A percentile compares a stretch with the other conserved stretches of the same genome.
These are phyloP conservation scores for Triplophysa rosa DNA, from an alignment of 2,113 vertebrate genomes.

Conservation along the genomic window DNA sequence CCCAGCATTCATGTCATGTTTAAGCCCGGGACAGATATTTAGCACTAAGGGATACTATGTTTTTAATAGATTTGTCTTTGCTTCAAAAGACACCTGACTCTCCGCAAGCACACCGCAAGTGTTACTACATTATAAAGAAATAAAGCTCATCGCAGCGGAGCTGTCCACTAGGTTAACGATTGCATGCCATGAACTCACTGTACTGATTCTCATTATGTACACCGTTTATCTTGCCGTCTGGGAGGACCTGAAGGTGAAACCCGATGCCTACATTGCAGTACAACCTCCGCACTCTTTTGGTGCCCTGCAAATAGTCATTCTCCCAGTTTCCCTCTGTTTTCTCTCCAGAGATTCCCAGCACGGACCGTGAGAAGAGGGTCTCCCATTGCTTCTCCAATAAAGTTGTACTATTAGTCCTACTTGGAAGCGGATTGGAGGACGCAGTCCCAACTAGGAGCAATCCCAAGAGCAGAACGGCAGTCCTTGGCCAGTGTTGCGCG, in stretches of 20 bases:
- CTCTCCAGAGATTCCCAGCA: constrained; percentile 83
- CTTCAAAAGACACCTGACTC: constrained; percentile 67
- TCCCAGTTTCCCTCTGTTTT: constrained; percentile 88
- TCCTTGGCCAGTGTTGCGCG: constrained; percentile 78
- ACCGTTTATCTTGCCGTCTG: constrained; percentile 90
- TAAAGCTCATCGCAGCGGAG: constrained; percentile 62
- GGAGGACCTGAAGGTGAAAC: constrained; percentile 96
- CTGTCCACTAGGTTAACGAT: constrained; percentile 63
- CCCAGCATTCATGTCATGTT: constrained; percentile 72
- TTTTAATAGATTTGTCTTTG: constrained; percentile 67
- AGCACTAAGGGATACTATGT: constrained; percentile 67
- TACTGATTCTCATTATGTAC: constrained; percentile 92
- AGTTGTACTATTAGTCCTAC: constrained; percentile 82
- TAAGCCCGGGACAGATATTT: constrained; percentile 64
- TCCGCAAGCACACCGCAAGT: constrained; percentile 55
- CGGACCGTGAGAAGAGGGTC: constrained; percentile 86
- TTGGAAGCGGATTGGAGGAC: constrained; percentile 77
- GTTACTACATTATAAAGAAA: constrained; percentile 61
- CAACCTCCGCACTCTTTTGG: constrained; percentile 92
- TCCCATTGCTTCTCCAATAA: constrained; percentile 85
- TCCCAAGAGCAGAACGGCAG: constrained; percentile 80
- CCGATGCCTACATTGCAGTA: constrained; percentile 99
- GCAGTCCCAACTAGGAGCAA: constrained; percentile 79
- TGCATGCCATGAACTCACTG: constrained; percentile 88
- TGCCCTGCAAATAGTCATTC: constrained; percentile 94